These are phyloP conservation scores for Pseudolaguvia tuberculata DNA, from an alignment of 2,113 vertebrate species.

Conservation along the genomic window DNA sequence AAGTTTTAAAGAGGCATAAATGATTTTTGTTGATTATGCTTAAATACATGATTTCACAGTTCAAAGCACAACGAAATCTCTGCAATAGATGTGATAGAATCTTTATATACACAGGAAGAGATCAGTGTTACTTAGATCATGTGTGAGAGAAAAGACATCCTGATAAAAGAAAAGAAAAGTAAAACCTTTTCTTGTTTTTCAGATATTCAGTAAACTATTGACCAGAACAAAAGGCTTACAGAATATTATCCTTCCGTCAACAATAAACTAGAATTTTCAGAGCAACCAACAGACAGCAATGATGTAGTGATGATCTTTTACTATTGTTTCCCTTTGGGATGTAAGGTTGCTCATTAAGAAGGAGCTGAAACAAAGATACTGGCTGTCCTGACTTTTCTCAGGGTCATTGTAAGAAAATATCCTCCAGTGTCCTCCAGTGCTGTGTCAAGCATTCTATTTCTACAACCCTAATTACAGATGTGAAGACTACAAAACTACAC, in stretches of 20 bases:
- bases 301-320: conserved; percentile 40
- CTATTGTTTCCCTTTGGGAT: conserved; percentile 16
- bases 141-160: neutral
- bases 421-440: neutral
- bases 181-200: neutral
- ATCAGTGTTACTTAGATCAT: neutral
- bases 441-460: neutral
- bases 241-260: neutral
- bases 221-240: neutral
- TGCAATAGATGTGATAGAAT: neutral
- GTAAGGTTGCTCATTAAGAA: conserved; percentile 38
- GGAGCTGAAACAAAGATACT: conserved; percentile 1
- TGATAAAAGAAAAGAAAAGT: neutral
- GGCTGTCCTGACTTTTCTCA: conserved; percentile 24
- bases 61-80: neutral
- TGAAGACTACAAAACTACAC: neutral
- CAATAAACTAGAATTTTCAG: conserved; percentile 7
- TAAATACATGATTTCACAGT: neutral
- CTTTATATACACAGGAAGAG: neutral
- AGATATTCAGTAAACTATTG: neutral
- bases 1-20: conserved; percentile 3
- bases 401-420: conserved; percentile 31
- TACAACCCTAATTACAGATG: neutral
- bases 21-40: neutral
- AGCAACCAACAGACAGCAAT: conserved; percentile 25